A percentile compares a stretch with the other conserved stretches of the same genome.
Evolutionary conservation across 2,888 invertebrate genomes (phyloP).

Genomic region (Tricholauxania praeusta): DNA sequence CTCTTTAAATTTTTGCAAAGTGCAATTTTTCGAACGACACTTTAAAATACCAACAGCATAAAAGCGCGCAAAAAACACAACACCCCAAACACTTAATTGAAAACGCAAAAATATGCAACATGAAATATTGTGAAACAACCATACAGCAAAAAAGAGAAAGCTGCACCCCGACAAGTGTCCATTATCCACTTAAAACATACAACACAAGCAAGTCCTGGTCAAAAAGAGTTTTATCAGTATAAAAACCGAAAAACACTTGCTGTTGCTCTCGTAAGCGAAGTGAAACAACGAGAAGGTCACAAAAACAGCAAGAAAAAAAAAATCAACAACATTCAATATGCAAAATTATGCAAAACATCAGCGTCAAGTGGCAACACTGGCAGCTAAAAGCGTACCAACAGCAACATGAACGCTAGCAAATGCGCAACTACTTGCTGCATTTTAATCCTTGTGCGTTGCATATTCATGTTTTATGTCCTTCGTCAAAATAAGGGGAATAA

Average conservation of each 20-base stretch:
- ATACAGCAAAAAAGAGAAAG: background rate
- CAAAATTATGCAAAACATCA: slow-evolving; percentile 18
- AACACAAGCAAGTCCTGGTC: background rate
- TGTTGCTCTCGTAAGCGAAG: background rate
- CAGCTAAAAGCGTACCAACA: background rate
- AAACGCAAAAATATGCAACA: slow-evolving; percentile 8
- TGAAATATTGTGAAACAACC: background rate
- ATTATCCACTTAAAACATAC: slow-evolving; percentile 4
- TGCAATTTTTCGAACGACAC: too few species aligned
- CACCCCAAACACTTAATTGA: background rate
- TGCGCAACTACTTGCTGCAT: background rate
- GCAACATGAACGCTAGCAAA: background rate
- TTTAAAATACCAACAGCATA: too few species aligned
- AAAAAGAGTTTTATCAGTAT: background rate
- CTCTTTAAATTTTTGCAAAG: too few species aligned
- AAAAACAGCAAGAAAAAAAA: background rate
- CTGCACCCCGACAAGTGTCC: background rate
- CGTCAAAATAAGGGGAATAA: background rate
- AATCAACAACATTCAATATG: slow-evolving; percentile 16
- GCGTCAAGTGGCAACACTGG: background rate
- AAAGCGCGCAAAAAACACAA: too few species aligned
- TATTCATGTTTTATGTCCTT: background rate
- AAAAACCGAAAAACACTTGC: background rate
- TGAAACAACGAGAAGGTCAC: background rate
- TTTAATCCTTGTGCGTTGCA: slow-evolving; percentile 14